Evolutionary conservation across 2,113 vertebrate genomes (phyloP), one percentile per base, ranked within the genome.

Genomic region (Coryphaenoides rupestris): DNA sequence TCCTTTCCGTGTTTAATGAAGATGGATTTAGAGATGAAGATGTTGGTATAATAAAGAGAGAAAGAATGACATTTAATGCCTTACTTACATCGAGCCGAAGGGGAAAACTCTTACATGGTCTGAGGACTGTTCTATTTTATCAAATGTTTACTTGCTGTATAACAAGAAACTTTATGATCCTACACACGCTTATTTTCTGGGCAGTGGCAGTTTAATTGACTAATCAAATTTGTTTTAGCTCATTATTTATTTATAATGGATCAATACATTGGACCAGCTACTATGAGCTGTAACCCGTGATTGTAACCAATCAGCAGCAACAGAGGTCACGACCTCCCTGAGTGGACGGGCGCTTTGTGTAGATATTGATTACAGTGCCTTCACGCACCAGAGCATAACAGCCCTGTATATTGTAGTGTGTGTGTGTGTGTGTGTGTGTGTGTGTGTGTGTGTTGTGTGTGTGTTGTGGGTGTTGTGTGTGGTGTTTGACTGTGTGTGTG

Each of bases 1-100:
- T 83, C 80, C 81, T 75, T 77, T 72, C 45, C 73, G 64, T 68
- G 66, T 84, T 84, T 88, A 89, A 90, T 86, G 84, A 89, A 89
- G 88, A 91, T 75, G 85, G 80, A 88, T 90, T 86, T 80, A 64
- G 60, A 80, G 84, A 83, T 85, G 80, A 86, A 84, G 75, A 78
- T 72, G 68, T 81, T 69, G 74, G 69, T 66, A 79, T 75, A 83
- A 89, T 88, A 78, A 88, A 88, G 76, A 81, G 70, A 71, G 62
- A 50, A 21, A n/a, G 64, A 17, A 0, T 86, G 80, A 88, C 78
- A 83, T 88, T 89, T 88, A 74, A 69, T 64, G 64, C 60, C 58
- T 69, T n/a, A n/a, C 58, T 69, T 22, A 58, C 56, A 49, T 73
- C 67, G 52, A 55, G 22, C 15, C 9, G 62, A 40, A 26, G 58